Evolutionary conservation across 2,888 invertebrate species (phyloP).

Genomic region (Troglohyphantes excavatus): DNA sequence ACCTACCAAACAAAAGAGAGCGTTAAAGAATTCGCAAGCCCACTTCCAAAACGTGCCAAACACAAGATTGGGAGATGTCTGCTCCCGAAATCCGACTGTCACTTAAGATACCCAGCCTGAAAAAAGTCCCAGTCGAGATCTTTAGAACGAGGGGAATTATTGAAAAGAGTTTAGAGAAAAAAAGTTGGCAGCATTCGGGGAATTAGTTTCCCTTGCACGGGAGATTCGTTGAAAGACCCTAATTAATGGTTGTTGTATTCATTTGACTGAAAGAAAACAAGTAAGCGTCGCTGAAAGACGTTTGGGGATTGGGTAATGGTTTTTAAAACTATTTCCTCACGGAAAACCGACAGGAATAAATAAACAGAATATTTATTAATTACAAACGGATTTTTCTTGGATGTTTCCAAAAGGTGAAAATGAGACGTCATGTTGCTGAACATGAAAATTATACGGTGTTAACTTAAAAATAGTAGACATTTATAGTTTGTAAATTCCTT

Average conservation of each 20-base stretch:
- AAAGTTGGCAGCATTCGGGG: neutral
- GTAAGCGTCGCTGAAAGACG: too few species aligned
- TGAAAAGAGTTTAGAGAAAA: neutral
- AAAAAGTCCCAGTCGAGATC: neutral
- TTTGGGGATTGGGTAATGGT: too few species aligned
- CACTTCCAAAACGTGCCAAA: constrained; percentile 1
- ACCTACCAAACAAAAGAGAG: neutral
- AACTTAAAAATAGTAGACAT: too few species aligned
- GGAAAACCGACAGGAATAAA: too few species aligned
- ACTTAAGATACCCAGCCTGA: neutral
- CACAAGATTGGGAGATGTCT: neutral
- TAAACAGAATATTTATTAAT: too few species aligned
- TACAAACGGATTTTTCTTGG: too few species aligned
- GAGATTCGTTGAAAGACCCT: neutral
- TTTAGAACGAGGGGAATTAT: neutral
- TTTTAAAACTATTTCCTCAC: too few species aligned
- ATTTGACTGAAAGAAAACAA: neutral
- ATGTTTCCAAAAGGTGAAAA: too few species aligned
- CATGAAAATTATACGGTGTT: too few species aligned
- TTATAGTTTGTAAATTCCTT: too few species aligned
- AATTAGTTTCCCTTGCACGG: neutral
- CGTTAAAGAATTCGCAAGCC: neutral
- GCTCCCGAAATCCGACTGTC: neutral
- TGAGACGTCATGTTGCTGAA: too few species aligned
- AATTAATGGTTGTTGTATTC: neutral